A percentile compares a stretch with the other conserved stretches of the same genome.
These are phyloP conservation scores for Dynastes hyllus DNA, from an alignment of 2,888 invertebrate species.

Conservation along the genomic window DNA sequence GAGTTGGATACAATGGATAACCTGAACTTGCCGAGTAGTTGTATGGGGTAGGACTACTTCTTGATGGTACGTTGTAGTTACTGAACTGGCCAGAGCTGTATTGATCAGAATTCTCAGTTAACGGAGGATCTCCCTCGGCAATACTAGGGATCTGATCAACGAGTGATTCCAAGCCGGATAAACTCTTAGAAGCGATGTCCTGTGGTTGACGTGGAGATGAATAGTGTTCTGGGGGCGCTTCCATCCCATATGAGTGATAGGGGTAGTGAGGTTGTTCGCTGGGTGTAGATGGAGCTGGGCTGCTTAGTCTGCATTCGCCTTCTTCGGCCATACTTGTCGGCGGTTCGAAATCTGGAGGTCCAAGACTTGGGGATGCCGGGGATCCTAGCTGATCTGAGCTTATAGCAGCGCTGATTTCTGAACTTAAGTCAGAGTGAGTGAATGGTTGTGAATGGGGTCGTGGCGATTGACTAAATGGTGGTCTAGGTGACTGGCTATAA, in stretches of 20 bases:
- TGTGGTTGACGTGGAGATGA: constrained; percentile 73
- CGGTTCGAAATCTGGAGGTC: constrained; percentile 84
- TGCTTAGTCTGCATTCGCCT: constrained; percentile 73
- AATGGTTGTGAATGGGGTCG: constrained; percentile 74
- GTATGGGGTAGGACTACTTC: constrained; percentile 68
- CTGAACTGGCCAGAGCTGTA: constrained; percentile 69
- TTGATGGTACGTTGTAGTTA: constrained; percentile 71
- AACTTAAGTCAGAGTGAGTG: constrained; percentile 83
- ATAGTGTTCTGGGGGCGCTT: constrained; percentile 70
- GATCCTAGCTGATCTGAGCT: constrained; percentile 80
- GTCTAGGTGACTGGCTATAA: constrained; percentile 66
- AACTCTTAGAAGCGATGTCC: constrained; percentile 89
- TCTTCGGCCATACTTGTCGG: constrained; percentile 75
- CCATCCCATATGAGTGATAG: constrained; percentile 69
- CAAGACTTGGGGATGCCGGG: constrained; percentile 81
- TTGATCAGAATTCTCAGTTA: constrained; percentile 66
- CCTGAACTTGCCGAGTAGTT: constrained; percentile 67
- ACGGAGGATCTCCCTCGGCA: constrained; percentile 78
- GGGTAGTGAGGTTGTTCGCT: constrained; percentile 67
- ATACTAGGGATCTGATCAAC: constrained; percentile 95
- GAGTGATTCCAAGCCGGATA: constrained; percentile 90
- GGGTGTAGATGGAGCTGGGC: constrained; percentile 71
- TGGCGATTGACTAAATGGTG: constrained; percentile 65
- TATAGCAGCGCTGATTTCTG: constrained; percentile 86
- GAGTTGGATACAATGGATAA: constrained; percentile 69